Evolutionary conservation across 1,140 invertebrate species (phyloP).

Genomic region (Drosophila pallidifrons): DNA sequence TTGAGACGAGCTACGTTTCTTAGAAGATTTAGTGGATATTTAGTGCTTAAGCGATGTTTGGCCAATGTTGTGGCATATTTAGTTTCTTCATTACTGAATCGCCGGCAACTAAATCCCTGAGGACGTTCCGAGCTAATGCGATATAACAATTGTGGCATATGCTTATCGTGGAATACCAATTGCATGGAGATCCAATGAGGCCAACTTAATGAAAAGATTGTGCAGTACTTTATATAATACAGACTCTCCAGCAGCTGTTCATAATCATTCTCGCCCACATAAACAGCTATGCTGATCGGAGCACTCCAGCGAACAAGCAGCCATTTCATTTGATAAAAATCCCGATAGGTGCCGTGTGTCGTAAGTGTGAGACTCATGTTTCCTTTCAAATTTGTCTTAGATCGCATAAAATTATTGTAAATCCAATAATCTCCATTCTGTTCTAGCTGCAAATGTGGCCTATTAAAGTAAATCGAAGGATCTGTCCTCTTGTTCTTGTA

Average conservation of each 20-base stretch:
- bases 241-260: constrained; percentile 4
- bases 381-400: neutral
- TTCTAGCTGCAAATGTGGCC: constrained; percentile 21
- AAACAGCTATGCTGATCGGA: constrained; percentile 49
- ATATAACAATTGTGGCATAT: constrained; percentile 13
- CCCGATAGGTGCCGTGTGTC: constrained; percentile 37
- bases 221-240: constrained; percentile 40
- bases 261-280: constrained; percentile 25
- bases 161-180: constrained; percentile 30
- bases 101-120: neutral
- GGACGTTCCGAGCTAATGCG: neutral
- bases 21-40: constrained; percentile 39
- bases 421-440: constrained; percentile 60
- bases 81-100: neutral
- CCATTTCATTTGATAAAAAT: constrained; percentile 28
- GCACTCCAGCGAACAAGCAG: constrained; percentile 42
- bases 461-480: neutral
- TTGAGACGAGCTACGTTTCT: constrained; percentile 51
- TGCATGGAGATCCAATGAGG: constrained; percentile 41
- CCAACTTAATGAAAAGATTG: neutral
- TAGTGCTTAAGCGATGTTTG: neutral
- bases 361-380: constrained; percentile 42
- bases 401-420: constrained; percentile 31
- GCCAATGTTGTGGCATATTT: neutral
- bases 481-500: neutral